Conservation (phyloP, 92 coral and sea anemone species). For the Epizoanthus ramosus region DNA sequence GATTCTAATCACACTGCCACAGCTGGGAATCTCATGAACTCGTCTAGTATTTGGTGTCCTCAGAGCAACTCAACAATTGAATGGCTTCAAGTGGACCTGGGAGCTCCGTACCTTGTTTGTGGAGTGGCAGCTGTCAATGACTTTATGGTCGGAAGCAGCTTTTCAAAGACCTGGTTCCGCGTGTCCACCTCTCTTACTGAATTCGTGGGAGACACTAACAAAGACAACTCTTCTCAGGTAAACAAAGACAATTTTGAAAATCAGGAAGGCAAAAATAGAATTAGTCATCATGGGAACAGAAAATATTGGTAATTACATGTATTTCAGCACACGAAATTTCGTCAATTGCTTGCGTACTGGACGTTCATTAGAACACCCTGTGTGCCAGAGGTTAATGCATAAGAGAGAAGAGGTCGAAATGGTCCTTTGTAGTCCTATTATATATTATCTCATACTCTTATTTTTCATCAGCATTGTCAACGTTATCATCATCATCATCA, state of each 20-base stretch:
- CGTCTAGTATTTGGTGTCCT: conserved; percentile 24
- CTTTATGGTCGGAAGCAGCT: not conserved
- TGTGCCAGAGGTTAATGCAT: too few relatives aligned
- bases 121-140: conserved; percentile 23
- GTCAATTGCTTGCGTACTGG: too few relatives aligned
- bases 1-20: conserved; percentile 11
- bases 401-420: too few relatives aligned
- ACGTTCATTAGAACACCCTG: too few relatives aligned
- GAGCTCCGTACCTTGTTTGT: conserved; percentile 20
- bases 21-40: not conserved
- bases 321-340: too few relatives aligned
- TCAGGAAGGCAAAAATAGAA: too few relatives aligned
- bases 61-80: conserved; percentile 15
- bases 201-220: conserved; percentile 19
- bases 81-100: conserved; percentile 24
- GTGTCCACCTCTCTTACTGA: conserved; percentile 24
- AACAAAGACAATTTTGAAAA: not conserved
- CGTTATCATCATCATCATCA: too few relatives aligned
- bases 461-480: too few relatives aligned
- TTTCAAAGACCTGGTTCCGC: conserved; percentile 13
- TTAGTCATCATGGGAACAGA: too few relatives aligned
- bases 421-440: too few relatives aligned
- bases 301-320: too few relatives aligned
- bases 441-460: too few relatives aligned
- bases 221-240: conserved; percentile 26